Conservation (phyloP, 2,888 invertebrate genomes). For the Prostheceraeus crozeri region DNA sequence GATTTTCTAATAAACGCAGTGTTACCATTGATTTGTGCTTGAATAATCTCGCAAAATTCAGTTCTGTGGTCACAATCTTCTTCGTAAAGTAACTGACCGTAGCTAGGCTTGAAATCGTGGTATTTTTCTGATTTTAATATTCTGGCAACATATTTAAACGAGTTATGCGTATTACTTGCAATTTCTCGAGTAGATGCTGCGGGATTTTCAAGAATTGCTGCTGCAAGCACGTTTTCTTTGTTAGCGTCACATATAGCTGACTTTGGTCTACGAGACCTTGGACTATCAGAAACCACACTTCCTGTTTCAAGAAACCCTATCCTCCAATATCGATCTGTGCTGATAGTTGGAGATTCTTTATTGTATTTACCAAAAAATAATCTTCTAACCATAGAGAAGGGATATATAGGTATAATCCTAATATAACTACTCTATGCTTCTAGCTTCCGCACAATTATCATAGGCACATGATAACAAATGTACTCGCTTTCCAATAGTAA, state of each 20-base stretch:
- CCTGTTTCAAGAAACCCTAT: constrained; percentile 23
- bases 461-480: constrained; percentile 27
- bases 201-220: constrained; percentile 16
- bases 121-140: constrained; percentile 14
- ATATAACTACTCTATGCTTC: too few relatives aligned
- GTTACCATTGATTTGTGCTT: constrained; percentile 18
- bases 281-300: constrained; percentile 25
- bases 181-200: too few relatives aligned
- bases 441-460: constrained; percentile 23
- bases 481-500: constrained; percentile 22
- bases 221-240: constrained; percentile 18
- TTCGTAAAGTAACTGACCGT: constrained; percentile 5
- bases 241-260: constrained; percentile 15
- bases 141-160: constrained; percentile 6
- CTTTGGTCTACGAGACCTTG: constrained; percentile 25
- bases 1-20: constrained; percentile 7
- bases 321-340: constrained; percentile 19
- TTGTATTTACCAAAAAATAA: constrained; percentile 24
- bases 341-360: constrained; percentile 22
- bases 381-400: too few relatives aligned
- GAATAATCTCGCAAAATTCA: constrained; percentile 20
- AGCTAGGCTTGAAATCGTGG: constrained; percentile 22
- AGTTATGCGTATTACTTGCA: neutral
- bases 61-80: constrained; percentile 15
- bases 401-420: too few relatives aligned